Evolutionary conservation across 2,797 vertebrate genomes (phyloP).

Genomic region (Thaleichthys pacificus): DNA sequence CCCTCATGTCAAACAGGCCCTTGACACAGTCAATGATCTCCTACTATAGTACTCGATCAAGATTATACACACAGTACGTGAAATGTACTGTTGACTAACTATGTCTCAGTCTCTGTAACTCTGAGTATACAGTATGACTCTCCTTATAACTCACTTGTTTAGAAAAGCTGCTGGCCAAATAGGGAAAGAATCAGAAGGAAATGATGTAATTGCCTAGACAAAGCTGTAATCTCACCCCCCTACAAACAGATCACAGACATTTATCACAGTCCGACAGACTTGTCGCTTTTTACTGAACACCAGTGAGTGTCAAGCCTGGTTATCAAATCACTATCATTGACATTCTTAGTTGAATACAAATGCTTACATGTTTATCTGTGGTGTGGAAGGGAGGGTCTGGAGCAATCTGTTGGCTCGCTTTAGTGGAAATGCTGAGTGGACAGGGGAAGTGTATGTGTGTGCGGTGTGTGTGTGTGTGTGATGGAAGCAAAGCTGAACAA

Average conservation of each 20-base stretch:
- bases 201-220: constrained; percentile 50
- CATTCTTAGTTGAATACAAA: constrained; percentile 12
- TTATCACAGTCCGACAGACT: constrained; percentile 6
- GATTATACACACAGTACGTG: constrained; percentile 18
- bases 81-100: not conserved
- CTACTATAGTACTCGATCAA: constrained; percentile 52
- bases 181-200: constrained; percentile 23
- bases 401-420: constrained; percentile 6
- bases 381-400: constrained; percentile 15
- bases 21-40: constrained; percentile 35
- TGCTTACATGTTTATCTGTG: constrained; percentile 16
- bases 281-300: not conserved
- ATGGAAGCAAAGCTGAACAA: not conserved
- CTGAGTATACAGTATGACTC: no score
- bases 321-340: not conserved
- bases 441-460: not conserved
- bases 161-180: no score
- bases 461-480: not conserved
- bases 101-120: no score
- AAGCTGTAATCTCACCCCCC: not conserved
- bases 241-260: constrained; percentile 8
- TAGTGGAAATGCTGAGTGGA: constrained; percentile 4
- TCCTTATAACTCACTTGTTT: no score
- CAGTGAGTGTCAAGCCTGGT: not conserved
- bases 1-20: constrained; percentile 40